A percentile compares a stretch with the other conserved stretches of the same genome.
Evolutionary conservation across 2,113 vertebrate species (phyloP).

Genomic region (Proterorhinus semilunaris): DNA sequence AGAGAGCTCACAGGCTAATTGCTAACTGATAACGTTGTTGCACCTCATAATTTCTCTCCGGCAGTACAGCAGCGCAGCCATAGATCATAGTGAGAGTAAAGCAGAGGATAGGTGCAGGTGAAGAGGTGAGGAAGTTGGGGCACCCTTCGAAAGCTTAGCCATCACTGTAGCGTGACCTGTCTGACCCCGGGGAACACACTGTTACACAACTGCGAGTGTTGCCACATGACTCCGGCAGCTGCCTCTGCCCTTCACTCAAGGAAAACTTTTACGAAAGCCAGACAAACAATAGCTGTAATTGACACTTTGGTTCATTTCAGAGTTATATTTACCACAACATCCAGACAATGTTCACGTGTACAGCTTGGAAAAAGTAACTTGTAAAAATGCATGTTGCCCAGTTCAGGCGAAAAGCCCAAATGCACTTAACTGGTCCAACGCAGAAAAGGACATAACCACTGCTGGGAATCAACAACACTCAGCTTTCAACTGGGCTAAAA

Average conservation of each 20-base stretch:
- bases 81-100: constrained; percentile 29
- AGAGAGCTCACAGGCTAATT: constrained; percentile 27
- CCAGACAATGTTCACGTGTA: constrained; percentile 35
- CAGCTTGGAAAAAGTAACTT: constrained; percentile 15
- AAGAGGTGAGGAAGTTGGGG: constrained; percentile 32
- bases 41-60: constrained; percentile 4
- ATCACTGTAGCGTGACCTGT: constrained; percentile 55
- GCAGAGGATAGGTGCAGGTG: constrained; percentile 33
- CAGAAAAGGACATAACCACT: constrained; percentile 37
- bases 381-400: constrained; percentile 20
- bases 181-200: constrained; percentile 38
- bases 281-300: constrained; percentile 47
- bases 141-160: constrained; percentile 50
- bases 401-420: constrained; percentile 18
- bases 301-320: constrained; percentile 55
- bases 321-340: constrained; percentile 53
- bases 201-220: constrained; percentile 38
- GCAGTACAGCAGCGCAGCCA: not conserved
- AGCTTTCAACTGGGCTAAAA: constrained; percentile 50
- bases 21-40: constrained; percentile 19
- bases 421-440: constrained; percentile 24
- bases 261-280: constrained; percentile 34
- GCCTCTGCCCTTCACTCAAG: constrained; percentile 49
- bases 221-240: constrained; percentile 51
- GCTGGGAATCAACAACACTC: constrained; percentile 55